Base-by-base conservation (phyloP, 2,113 vertebrate genomes). In the Noturus placidus region DNA sequence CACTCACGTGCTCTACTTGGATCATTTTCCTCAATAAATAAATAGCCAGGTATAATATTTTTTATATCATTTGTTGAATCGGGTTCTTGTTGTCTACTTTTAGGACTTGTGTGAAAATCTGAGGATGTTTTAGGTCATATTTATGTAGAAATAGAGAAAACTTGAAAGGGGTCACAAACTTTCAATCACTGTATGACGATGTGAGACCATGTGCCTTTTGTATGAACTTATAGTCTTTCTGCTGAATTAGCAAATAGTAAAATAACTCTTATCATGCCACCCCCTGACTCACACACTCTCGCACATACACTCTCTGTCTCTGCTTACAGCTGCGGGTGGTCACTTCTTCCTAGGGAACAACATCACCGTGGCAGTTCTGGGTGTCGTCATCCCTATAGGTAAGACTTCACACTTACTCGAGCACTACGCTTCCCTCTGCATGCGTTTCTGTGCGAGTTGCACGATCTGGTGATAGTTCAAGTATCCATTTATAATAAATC, bases 321-420 rank as follows among this genome's bases (percentile, higher is more conserved):
- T 30, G 77, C 89, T 94, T 93, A 9, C 95, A 98, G 97, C 97
- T 93, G 96, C 95, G 19, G 96, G 96, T 85, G 95, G 96, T 89
- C 96, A 94, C 50, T 94, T 95, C 93, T 95, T 96, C 89, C 96
- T 98, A 78, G 96, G 96, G 89, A 98, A 97, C 89, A 97, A 97
- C 52, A 96, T 98, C 91, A 98, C 97, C 42, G 96, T 98, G 76
- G 97, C 97, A 59, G 95, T 98, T 85, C 94, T 99, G 93, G 97
- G 97, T 76, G 97, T 98, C 88, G 94, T 98, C 81, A 97, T 98
- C 89, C 98, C 97, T 92, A 96, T 99, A 20, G 97, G 97, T 99
- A 94, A 97, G 97, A 95, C 92, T 50, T 85, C 72, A 82, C 84
- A 14, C 84, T 86, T 54, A 35, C 17, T 80, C 65, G 15, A 46